A percentile compares a stretch with the other conserved stretches of the same genome.
Evolutionary conservation across 2,888 invertebrate genomes (phyloP).

Genomic region (Entomobrya multifasciata): DNA sequence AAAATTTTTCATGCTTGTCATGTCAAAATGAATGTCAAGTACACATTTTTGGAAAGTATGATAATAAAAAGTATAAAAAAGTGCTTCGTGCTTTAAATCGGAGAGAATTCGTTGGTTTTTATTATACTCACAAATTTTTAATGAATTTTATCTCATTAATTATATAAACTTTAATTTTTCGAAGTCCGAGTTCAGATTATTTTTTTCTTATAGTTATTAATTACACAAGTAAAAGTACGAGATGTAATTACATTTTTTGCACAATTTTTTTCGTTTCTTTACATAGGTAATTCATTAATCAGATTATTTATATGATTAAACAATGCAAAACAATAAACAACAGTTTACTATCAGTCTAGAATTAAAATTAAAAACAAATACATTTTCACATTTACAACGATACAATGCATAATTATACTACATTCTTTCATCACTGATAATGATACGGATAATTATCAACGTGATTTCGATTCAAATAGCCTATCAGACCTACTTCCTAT

Average conservation of each 20-base stretch:
- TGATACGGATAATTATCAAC: too few relatives aligned
- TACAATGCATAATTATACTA: background rate
- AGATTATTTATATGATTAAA: background rate
- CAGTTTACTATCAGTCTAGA: slow-evolving; percentile 28
- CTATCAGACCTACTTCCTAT: background rate
- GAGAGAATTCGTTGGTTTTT: background rate
- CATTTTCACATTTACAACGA: background rate
- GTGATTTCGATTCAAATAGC: too few relatives aligned
- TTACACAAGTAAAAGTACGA: too few relatives aligned
- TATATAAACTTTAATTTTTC: too few relatives aligned
- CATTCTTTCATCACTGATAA: background rate
- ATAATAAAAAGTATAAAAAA: slow-evolving; percentile 12
- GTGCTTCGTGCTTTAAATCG: background rate
- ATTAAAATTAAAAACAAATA: slow-evolving; percentile 34
- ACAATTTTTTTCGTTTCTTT: background rate
- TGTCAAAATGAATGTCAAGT: background rate
- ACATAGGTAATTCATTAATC: background rate
- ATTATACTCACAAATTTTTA: too few relatives aligned
- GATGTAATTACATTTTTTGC: too few relatives aligned
- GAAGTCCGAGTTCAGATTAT: too few relatives aligned
- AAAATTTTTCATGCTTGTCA: slow-evolving; percentile 40
- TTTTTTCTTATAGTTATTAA: too few relatives aligned
- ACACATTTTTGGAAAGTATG: slow-evolving; percentile 36
- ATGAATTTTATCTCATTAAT: too few relatives aligned
- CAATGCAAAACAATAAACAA: slow-evolving; percentile 36